Conservation (phyloP, 2,888 invertebrate genomes). For the Melanchra persicariae region DNA sequence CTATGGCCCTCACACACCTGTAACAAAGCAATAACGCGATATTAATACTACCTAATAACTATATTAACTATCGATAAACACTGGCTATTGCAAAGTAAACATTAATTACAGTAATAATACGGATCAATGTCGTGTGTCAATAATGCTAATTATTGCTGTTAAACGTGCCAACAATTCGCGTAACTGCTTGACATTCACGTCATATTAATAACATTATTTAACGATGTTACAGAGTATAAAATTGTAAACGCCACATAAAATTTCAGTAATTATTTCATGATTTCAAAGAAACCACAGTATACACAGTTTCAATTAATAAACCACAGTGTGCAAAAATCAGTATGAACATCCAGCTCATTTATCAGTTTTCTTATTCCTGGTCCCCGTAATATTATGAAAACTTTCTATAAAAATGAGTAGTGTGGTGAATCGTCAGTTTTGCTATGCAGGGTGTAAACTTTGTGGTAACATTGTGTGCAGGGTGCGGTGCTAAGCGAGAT, state of each 20-base stretch:
- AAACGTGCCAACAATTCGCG: slow-evolving; percentile 39
- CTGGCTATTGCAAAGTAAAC: slow-evolving; percentile 29
- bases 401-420: slow-evolving; percentile 30
- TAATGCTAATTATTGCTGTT: slow-evolving; percentile 26
- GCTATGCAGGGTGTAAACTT: slow-evolving; percentile 50
- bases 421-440: slow-evolving; percentile 59
- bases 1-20: slow-evolving; percentile 64
- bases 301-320: not conserved
- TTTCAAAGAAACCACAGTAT: not conserved
- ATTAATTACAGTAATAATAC: slow-evolving; percentile 23
- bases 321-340: not conserved
- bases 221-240: slow-evolving; percentile 10
- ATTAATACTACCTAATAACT: slow-evolving; percentile 37
- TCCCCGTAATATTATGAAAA: not conserved
- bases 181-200: slow-evolving; percentile 28
- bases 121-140: slow-evolving; percentile 39
- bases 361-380: not conserved
- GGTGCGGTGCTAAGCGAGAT: slow-evolving; percentile 68
- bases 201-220: slow-evolving; percentile 33
- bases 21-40: slow-evolving; percentile 61
- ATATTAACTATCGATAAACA: slow-evolving; percentile 43
- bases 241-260: slow-evolving; percentile 18
- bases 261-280: slow-evolving; percentile 7
- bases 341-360: no score
- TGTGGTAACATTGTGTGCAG: slow-evolving; percentile 53